Percentiles rank a stretch among this genome's conserved stretches.
Conservation (phyloP, 2,113 vertebrate species). For the Merops nubicus region DNA sequence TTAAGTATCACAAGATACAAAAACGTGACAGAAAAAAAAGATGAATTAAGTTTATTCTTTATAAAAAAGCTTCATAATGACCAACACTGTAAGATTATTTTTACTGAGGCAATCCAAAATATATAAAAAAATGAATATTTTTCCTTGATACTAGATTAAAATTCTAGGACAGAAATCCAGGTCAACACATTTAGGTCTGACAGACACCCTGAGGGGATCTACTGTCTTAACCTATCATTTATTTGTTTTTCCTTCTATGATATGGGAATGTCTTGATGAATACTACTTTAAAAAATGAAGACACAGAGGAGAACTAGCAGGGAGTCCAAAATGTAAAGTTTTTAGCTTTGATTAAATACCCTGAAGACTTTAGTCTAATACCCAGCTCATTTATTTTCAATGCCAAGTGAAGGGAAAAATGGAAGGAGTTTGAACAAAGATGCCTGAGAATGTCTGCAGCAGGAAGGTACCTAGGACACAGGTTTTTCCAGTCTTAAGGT, state of each 20-base stretch:
- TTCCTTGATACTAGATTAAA: not conserved
- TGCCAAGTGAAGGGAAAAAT: conserved; percentile 12
- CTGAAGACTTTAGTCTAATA: not conserved
- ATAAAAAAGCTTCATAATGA: not conserved
- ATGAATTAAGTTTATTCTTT: not conserved
- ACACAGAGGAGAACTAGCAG: not conserved
- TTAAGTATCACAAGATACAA: not conserved
- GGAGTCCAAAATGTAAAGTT: not conserved
- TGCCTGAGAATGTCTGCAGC: not conserved
- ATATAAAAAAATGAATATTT: not conserved
- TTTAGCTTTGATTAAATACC: not conserved
- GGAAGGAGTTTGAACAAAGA: not conserved
- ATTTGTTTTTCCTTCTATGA: not conserved
- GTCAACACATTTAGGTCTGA: not conserved
- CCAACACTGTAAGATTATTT: not conserved
- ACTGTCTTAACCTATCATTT: conserved; percentile 24
- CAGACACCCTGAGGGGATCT: not conserved
- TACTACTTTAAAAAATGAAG: not conserved
- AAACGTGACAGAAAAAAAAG: not conserved
- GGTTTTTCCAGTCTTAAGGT: not conserved
- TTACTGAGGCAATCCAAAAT: not conserved
- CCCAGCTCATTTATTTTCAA: conserved; percentile 21
- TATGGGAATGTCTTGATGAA: not conserved
- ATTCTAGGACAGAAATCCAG: conserved; percentile 7
- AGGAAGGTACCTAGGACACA: not conserved